Conservation (phyloP, 2,797 vertebrate species). For the Rhinogobio ventralis region DNA sequence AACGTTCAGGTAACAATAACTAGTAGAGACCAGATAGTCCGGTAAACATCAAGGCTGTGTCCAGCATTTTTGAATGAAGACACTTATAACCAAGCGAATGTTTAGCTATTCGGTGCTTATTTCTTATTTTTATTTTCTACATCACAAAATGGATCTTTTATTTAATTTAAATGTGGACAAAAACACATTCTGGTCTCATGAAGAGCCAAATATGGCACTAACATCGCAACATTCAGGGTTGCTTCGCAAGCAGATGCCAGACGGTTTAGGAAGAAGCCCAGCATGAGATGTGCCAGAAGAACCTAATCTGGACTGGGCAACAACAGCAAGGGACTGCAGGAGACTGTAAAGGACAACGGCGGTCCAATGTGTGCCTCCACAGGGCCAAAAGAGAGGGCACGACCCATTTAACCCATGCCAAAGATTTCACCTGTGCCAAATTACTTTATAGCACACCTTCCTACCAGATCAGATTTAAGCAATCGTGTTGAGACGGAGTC, state of each 20-base stretch:
- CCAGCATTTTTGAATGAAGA: neutral
- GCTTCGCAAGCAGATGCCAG: conserved; percentile 37
- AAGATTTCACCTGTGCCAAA: conserved; percentile 18
- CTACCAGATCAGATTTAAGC: neutral
- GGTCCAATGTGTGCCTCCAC: conserved; percentile 50
- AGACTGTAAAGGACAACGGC: conserved; percentile 37
- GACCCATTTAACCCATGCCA: conserved; percentile 38
- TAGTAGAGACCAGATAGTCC: neutral
- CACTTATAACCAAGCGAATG: neutral
- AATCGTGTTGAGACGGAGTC: neutral
- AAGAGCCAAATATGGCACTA: neutral
- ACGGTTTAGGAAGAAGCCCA: conserved; percentile 54
- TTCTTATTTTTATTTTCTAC: neutral
- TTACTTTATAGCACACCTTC: conserved; percentile 19
- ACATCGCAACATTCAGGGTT: conserved; percentile 38
- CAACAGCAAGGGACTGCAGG: conserved; percentile 34
- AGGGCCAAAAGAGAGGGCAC: conserved; percentile 35
- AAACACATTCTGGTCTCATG: conserved; percentile 21
- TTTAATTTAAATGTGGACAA: neutral
- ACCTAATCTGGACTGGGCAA: conserved; percentile 60
- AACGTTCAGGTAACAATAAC: conserved; percentile 23
- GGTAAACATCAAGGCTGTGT: neutral
- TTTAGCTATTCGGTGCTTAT: neutral
- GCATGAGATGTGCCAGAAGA: conserved; percentile 45
- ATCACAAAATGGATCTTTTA: neutral